Percentiles rank a stretch among this genome's conserved stretches.
phyloP scores from a whole-genome alignment of 2,797 vertebrate genomes.

The Geotria australis region DNA sequence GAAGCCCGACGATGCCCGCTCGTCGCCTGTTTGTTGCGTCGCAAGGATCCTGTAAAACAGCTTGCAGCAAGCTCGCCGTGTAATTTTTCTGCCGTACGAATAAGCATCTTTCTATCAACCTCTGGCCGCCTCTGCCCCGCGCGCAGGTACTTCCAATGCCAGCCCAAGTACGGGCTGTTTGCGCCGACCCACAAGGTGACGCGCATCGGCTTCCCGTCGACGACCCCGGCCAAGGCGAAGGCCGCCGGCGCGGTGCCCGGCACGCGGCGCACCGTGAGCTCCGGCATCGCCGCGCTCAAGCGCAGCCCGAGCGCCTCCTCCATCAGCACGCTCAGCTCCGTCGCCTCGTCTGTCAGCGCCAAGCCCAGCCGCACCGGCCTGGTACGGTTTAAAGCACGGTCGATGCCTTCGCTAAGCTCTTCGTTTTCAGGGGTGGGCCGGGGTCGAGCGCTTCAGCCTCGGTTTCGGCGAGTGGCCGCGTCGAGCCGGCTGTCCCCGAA shows the following conservation, averaged over 20 bases:
- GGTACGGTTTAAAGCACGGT: too few relatives aligned
- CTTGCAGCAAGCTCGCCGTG: too few relatives aligned
- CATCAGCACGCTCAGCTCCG: constrained; percentile 76
- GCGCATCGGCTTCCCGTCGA: constrained; percentile 84
- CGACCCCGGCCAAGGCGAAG: constrained; percentile 77
- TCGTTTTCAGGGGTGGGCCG: too few relatives aligned
- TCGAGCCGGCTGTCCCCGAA: too few relatives aligned
- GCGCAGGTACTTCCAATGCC: constrained; percentile 81
- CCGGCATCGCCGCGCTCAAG: constrained; percentile 20
- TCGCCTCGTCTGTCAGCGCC: constrained; percentile 71
- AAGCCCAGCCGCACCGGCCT: constrained; percentile 90
- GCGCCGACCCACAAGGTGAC: constrained; percentile 94
- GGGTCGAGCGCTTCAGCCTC: too few relatives aligned
- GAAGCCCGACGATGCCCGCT: too few relatives aligned
- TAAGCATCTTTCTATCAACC: too few relatives aligned
- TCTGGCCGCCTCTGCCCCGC: background rate
- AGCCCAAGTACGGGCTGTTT: constrained; percentile 76
- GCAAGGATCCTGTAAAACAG: too few relatives aligned
- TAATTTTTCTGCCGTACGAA: too few relatives aligned
- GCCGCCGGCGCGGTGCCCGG: constrained; percentile 5
- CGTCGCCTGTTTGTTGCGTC: too few relatives aligned
- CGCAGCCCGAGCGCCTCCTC: constrained; percentile 83
- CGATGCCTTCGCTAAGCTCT: too few relatives aligned
- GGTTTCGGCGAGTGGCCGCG: too few relatives aligned
- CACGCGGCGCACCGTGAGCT: constrained; percentile 36